Evolutionary conservation across 1,140 invertebrate genomes (phyloP).

Genomic region (Drosophila micromelanica): DNA sequence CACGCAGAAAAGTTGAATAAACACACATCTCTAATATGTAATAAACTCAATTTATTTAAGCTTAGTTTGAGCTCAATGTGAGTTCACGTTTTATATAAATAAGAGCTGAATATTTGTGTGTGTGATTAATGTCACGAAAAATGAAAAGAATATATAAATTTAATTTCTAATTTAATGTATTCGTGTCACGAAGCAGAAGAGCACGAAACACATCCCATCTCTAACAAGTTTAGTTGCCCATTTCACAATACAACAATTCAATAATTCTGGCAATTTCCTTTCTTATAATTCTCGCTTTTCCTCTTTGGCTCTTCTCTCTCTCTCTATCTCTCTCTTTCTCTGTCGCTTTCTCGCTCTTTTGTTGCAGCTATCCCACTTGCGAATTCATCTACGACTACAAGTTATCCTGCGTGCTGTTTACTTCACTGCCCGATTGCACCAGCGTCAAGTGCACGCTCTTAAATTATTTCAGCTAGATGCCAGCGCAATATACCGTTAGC

Average conservation of each 20-base stretch:
- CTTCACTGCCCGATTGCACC: constrained; percentile 83
- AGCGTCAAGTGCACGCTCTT: constrained; percentile 80
- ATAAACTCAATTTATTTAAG: too few species aligned
- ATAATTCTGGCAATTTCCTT: constrained; percentile 1
- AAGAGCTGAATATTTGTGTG: too few species aligned
- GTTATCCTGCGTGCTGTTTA: constrained; percentile 82
- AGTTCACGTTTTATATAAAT: too few species aligned
- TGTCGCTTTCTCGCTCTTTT: not conserved
- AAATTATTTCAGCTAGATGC: constrained; percentile 72
- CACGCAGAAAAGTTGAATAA: too few species aligned
- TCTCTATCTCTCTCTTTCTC: not conserved
- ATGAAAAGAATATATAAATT: too few species aligned
- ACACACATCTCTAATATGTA: too few species aligned
- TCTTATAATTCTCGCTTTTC: not conserved
- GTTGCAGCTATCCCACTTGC: constrained; percentile 75
- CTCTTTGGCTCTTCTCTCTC: not conserved
- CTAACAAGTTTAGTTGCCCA: too few species aligned
- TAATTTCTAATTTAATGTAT: too few species aligned
- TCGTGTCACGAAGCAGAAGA: too few species aligned
- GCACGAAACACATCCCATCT: too few species aligned
- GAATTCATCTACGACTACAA: constrained; percentile 84
- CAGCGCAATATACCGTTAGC: not conserved
- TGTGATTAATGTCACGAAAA: too few species aligned
- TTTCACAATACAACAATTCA: constrained; percentile 1
- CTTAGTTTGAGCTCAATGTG: too few species aligned